Conservation (phyloP, 2,888 invertebrate genomes). For the Plebejus melissa region DNA sequence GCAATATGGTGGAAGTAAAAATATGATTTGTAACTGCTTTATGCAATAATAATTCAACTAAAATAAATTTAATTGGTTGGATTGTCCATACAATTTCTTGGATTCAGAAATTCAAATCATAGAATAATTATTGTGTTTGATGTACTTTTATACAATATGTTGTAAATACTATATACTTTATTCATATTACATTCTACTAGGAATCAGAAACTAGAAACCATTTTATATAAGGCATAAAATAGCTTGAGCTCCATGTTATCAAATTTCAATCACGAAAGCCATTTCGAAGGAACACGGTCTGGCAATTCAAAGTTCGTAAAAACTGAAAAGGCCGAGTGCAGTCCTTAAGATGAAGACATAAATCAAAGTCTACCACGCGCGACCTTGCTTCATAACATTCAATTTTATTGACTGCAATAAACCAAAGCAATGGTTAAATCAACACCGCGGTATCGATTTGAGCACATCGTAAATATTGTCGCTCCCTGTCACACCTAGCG, state of each 20-base stretch:
- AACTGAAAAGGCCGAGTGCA: conserved; percentile 39
- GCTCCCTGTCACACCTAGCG: conserved; percentile 47
- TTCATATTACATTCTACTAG: too few relatives aligned
- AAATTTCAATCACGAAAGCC: conserved; percentile 18
- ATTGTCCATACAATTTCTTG: too few relatives aligned
- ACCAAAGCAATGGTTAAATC: conserved; percentile 78
- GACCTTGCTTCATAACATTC: conserved; percentile 79
- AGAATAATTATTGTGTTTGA: too few relatives aligned
- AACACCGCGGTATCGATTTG: conserved; percentile 74
- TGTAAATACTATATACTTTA: too few relatives aligned
- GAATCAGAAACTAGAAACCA: too few relatives aligned
- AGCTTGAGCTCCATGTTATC: background rate
- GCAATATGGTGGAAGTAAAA: background rate
- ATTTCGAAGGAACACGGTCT: background rate
- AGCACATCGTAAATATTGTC: conserved; percentile 71
- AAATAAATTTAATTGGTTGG: background rate
- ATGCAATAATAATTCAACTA: background rate
- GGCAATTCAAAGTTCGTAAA: conserved; percentile 19
- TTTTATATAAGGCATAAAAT: background rate
- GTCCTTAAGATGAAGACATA: conserved; percentile 67
- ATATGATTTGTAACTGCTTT: conserved; percentile 26
- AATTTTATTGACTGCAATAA: conserved; percentile 79
- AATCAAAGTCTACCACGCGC: conserved; percentile 71
- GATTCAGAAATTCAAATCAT: too few relatives aligned
- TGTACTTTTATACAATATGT: too few relatives aligned